phyloP scores from a whole-genome alignment of 2,797 vertebrate species.

The Gallirallus australis region DNA sequence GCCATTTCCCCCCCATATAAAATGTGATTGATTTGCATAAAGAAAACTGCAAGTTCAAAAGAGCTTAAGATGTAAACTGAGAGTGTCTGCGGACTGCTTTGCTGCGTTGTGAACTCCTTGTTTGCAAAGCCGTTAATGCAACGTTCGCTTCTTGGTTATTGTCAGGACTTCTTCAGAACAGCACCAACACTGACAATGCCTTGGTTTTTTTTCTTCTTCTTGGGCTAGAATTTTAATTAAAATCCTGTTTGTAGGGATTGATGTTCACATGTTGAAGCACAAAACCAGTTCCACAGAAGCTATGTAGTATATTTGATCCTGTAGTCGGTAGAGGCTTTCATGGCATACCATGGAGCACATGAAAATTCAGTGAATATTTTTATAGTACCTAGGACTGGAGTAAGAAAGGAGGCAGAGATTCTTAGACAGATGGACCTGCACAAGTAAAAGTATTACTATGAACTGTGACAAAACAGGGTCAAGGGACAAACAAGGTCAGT shows the following conservation, averaged over 20 bases:
- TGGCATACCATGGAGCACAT: not conserved
- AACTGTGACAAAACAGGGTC: not conserved
- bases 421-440: not conserved
- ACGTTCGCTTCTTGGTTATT: not conserved
- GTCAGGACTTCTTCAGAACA: not conserved
- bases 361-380: constrained; percentile 16
- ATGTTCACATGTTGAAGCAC: not conserved
- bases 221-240: not conserved
- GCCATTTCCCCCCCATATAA: not conserved
- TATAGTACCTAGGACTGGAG: not conserved
- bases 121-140: not conserved
- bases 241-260: not conserved
- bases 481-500: not conserved
- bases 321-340: not conserved
- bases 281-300: not conserved
- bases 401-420: not conserved
- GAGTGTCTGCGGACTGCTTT: not conserved
- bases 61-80: not conserved
- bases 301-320: not conserved
- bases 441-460: not conserved
- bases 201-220: not conserved
- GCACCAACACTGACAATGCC: not conserved
- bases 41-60: not conserved
- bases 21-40: not conserved
- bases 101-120: not conserved